Conservation (phyloP, 2,113 vertebrate species). For the Tychaedon coryphoeus region DNA sequence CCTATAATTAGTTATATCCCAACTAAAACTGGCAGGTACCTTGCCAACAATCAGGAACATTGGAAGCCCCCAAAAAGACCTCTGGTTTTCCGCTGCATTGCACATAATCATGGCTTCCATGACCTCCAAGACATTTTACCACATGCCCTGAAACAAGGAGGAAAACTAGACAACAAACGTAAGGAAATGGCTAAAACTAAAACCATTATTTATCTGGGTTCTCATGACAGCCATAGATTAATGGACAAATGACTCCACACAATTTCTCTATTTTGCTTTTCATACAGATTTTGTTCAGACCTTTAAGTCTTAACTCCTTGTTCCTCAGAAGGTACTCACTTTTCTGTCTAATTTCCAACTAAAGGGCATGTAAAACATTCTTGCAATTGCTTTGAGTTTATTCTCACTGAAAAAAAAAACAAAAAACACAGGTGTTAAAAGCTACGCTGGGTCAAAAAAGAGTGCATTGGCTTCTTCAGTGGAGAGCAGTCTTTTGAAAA, state of each 20-base stretch:
- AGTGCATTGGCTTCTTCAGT: not conserved
- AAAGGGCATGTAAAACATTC: not conserved
- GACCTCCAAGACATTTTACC: not conserved
- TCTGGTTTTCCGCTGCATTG: not conserved
- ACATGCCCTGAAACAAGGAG: not conserved
- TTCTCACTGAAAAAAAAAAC: not conserved
- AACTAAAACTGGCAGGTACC: not conserved
- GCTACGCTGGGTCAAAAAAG: not conserved
- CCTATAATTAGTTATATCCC: not conserved
- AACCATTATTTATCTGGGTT: not conserved
- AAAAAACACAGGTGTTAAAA: not conserved
- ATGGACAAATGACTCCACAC: not conserved
- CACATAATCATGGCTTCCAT: not conserved
- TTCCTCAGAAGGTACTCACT: not conserved
- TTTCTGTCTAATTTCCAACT: not conserved
- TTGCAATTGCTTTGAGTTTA: not conserved
- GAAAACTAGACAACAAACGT: not conserved
- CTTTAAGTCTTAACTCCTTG: constrained; percentile 7
- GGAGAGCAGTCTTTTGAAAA: not conserved
- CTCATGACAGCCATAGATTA: not conserved
- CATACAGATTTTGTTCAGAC: not conserved
- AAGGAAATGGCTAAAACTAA: constrained; percentile 38
- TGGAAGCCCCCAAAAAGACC: not conserved
- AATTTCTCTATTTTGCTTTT: not conserved
- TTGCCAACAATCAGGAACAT: not conserved